Percentiles rank a stretch among this genome's conserved stretches.
phyloP scores from a whole-genome alignment of 2,113 vertebrate genomes.

The Paralichthys olivaceus region DNA sequence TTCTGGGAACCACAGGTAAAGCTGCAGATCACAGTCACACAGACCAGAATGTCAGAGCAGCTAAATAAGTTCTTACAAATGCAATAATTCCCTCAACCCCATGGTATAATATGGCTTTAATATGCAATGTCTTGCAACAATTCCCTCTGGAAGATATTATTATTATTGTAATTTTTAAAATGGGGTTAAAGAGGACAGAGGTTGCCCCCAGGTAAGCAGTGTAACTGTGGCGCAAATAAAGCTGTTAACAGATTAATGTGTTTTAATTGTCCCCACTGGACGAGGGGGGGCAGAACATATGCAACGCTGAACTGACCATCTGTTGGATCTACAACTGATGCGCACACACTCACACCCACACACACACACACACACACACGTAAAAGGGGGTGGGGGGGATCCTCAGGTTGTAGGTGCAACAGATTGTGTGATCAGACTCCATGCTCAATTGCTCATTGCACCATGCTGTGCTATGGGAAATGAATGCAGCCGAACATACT shows the following conservation, averaged over 20 bases:
- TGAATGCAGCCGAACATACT: not conserved
- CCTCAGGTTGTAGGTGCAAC: constrained; percentile 20
- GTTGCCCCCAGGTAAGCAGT: constrained; percentile 8
- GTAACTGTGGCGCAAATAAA: constrained; percentile 2
- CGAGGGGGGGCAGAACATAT: constrained; percentile 46
- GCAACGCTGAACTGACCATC: constrained; percentile 56
- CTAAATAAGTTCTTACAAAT: not conserved
- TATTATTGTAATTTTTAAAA: not conserved
- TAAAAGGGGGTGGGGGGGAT: not conserved
- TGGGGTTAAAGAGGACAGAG: not conserved
- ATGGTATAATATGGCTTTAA: not conserved
- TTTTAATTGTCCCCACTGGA: constrained; percentile 33
- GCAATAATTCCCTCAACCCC: not conserved
- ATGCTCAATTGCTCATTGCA: constrained; percentile 25
- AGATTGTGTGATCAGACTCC: constrained; percentile 38
- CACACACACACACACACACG: constrained; percentile 3
- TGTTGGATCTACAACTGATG: constrained; percentile 26
- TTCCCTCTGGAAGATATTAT: constrained; percentile 19
- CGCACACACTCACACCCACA: constrained; percentile 10
- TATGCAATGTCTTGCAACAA: constrained; percentile 29
- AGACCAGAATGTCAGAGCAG: not conserved
- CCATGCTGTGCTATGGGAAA: constrained; percentile 28
- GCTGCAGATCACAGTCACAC: not conserved
- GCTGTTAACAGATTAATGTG: constrained; percentile 15
- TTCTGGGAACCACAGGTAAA: not conserved